Evolutionary conservation across 2,797 vertebrate species (phyloP), one percentile per base, ranked within the genome.

Genomic region (Sebastes matsubarae): DNA sequence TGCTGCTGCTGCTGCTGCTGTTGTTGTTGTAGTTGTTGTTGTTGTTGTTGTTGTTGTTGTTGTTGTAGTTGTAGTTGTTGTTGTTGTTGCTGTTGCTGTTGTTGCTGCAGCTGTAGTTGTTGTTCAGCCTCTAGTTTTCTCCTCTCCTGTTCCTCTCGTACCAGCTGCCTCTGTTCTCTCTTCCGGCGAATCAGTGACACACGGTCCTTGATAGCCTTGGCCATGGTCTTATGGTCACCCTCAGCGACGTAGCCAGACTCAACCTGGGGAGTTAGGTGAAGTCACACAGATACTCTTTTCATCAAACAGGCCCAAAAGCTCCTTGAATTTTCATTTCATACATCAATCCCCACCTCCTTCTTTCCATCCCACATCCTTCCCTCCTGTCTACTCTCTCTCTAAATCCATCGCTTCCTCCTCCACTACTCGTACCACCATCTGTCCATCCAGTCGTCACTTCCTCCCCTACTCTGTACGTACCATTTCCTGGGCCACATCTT

Each of bases 401-500:
- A 42, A 59, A 66, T 27, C 63, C n/a, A 13, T 54, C 30, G 20
- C 12, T 34, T 30, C 13, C 32, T 29, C n/a, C 36, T 32, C 29
- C 7, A 60, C 55, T 5, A 42, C 42, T 1, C 3, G 2, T 2
- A 32, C 38, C 59, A 52, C 34, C 16, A n/a, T 64, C 61, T 36
- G 46, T 46, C 66, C n/a, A 18, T n/a, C 13, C 18, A 5, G 22
- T 5, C 9, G 0, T 67, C 14, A 27, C n/a, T n/a, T 52, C 14
- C 63, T 72, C 4, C 38, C 29, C 2, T 42, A 0, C 7, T 1
- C 1, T 8, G 9, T 65, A 36, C 79, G 2, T 78, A 99, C 99
- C 99, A 99, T 99, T 97, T 99, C 99, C 92, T 99, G 98, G 64
- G 98, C 99, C 90, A 99, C 99, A 91, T 99, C 98, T 95, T 99